Percentiles rank a stretch among this genome's conserved stretches.
Conservation (phyloP, 1,140 invertebrate species). For the Whitmania pigra region DNA sequence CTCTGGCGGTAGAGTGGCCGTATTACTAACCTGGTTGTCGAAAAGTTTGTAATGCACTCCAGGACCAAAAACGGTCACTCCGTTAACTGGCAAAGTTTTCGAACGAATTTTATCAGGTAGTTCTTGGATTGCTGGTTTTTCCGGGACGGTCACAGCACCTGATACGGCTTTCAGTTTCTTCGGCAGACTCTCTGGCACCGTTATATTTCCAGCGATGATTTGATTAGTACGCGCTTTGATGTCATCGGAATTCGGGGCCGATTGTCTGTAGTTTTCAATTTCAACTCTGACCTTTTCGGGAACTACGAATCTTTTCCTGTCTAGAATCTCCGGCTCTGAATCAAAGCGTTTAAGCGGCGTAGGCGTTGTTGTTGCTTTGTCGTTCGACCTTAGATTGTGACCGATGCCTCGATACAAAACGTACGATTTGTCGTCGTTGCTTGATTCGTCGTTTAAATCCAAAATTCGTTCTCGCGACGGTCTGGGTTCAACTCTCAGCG, state of each 20-base stretch:
- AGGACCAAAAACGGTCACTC: neutral
- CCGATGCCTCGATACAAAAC: too few relatives aligned
- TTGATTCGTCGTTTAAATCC: too few relatives aligned
- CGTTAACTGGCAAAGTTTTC: neutral
- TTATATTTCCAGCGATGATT: neutral
- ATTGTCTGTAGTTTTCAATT: neutral
- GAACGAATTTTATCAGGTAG: neutral
- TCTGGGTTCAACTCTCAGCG: too few relatives aligned
- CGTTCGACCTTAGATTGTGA: too few relatives aligned
- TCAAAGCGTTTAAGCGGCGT: too few relatives aligned
- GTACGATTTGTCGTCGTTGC: too few relatives aligned
- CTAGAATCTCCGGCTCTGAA: too few relatives aligned
- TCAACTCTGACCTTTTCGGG: neutral
- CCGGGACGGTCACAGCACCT: neutral
- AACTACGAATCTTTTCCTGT: neutral
- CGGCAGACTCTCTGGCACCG: neutral
- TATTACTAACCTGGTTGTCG: neutral
- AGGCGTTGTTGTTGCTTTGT: too few relatives aligned
- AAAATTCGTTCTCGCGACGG: too few relatives aligned
- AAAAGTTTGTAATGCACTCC: slow-evolving; percentile 2
- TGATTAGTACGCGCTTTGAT: neutral
- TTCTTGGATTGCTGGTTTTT: neutral
- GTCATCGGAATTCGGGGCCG: neutral
- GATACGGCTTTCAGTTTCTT: neutral
- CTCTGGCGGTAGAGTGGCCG: too few relatives aligned